Conservation (phyloP, 37 sponge, comb jelly and placozoan species). For the Geodia barretti region DNA sequence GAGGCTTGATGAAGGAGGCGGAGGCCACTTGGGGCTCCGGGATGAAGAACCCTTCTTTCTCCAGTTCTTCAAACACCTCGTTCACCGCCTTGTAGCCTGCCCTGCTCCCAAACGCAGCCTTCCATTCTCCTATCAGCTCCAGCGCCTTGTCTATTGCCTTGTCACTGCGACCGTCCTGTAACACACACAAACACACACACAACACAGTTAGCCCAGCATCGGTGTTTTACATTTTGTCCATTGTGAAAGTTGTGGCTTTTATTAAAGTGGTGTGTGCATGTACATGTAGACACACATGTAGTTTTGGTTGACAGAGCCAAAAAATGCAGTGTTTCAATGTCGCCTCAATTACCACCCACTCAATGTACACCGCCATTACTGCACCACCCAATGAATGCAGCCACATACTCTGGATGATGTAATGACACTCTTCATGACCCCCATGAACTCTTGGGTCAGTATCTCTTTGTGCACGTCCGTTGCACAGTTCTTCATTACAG, state of each 20-base stretch:
- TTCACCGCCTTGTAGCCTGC: conserved; percentile 61
- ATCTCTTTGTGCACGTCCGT: conserved; percentile 81
- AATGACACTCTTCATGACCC: conserved; percentile 73
- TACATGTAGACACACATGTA: too few species aligned
- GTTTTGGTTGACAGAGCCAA: too few species aligned
- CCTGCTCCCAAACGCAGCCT: conserved; percentile 76
- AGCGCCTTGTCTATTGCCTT: conserved; percentile 74
- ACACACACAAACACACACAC: not conserved
- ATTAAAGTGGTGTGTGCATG: too few species aligned
- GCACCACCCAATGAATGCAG: too few species aligned
- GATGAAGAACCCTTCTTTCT: conserved; percentile 74
- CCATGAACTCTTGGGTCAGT: conserved; percentile 76
- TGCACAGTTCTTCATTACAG: conserved; percentile 91
- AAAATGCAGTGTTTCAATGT: too few species aligned
- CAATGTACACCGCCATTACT: too few species aligned
- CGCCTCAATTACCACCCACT: too few species aligned
- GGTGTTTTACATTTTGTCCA: too few species aligned
- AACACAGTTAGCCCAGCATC: too few species aligned
- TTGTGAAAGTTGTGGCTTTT: too few species aligned
- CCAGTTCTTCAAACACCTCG: conserved; percentile 69
- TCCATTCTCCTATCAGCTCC: conserved; percentile 86
- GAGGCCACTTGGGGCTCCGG: conserved; percentile 71
- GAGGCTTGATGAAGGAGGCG: conserved; percentile 58
- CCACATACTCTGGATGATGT: conserved; percentile 47
- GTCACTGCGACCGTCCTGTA: conserved; percentile 15